Conservation (phyloP, 2,113 vertebrate species). For the Syngnathoides biaculeatus region DNA sequence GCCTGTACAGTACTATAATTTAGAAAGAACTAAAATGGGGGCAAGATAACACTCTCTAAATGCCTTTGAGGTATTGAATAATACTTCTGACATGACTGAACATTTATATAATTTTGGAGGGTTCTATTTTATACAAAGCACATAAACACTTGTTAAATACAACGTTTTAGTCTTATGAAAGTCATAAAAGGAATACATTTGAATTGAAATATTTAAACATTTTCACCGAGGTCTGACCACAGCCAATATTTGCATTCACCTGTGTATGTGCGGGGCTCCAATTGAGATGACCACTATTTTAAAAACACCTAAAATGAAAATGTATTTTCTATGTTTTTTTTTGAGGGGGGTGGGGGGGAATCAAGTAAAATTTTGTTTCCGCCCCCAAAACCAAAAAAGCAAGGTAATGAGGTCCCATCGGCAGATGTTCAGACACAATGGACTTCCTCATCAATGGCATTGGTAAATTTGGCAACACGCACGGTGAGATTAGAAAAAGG, state of each 20-base stretch:
- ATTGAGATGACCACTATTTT: constrained; percentile 18
- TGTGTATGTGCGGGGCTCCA: constrained; percentile 44
- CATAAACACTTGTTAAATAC: background rate
- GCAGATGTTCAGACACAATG: constrained; percentile 48
- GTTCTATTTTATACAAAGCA: constrained; percentile 1
- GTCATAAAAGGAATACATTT: no score
- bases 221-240: no score
- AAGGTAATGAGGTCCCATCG: background rate
- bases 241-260: constrained; percentile 27
- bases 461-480: constrained; percentile 31
- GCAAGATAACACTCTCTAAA: background rate
- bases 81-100: background rate
- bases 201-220: background rate
- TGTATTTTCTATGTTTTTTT: background rate
- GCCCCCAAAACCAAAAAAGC: background rate
- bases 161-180: background rate
- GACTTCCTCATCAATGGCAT: constrained; percentile 55
- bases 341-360: no score
- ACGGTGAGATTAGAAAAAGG: constrained; percentile 12
- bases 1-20: background rate
- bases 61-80: background rate
- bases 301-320: background rate
- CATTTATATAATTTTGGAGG: background rate
- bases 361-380: background rate
- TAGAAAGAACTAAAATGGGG: background rate